Evolutionary conservation across 2,797 vertebrate genomes (phyloP), one percentile per base, ranked within the genome.

Genomic region (Myiotriccus ornatus): DNA sequence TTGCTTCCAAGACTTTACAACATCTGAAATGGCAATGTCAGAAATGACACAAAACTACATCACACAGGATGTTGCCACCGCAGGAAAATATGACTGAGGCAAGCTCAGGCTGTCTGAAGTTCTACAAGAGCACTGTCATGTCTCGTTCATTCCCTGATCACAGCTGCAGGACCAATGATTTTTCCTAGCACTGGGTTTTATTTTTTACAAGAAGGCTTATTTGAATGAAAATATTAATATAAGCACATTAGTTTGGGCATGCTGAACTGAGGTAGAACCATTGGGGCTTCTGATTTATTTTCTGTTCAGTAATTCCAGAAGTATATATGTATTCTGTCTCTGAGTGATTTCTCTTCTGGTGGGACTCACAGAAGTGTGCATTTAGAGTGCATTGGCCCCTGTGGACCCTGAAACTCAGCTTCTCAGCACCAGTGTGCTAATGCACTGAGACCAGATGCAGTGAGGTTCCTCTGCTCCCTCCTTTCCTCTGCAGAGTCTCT

Each of bases 51-150:
- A 64, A 47, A 88, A 77, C 81, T 84, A 22, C 39, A 78, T 85
- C 77, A 46, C 2, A 0, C 19, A 53, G 74, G 67, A 69, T 60
- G 57, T 84, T 91, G 83, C 50, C 41, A 50, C 64, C 0, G 0
- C 68, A 91, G 83, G 80, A 95, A 81, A 89, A 75, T 80, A 85
- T 90, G 68, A 82, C 73, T 65, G 57, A 91, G 56, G 65, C 60
- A 59, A 81, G 27, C 32, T 71, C 41, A 87, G 71, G 41, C 79
- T 60, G 43, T 71, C 85, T 79, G 60, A 84, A 43, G 39, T 37
- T 80, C 60, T 80, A 37, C 64, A 68, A 43, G 69, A 94, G 49
- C 28, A 22, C 68, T 89, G 76, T 50, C 53, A 30, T 39, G 34
- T 87, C 82, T 95, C 47, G 55, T 89, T 89, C 80, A 35, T 64